Conservation (phyloP, 2,888 invertebrate species). For the Mythimna pallens region DNA sequence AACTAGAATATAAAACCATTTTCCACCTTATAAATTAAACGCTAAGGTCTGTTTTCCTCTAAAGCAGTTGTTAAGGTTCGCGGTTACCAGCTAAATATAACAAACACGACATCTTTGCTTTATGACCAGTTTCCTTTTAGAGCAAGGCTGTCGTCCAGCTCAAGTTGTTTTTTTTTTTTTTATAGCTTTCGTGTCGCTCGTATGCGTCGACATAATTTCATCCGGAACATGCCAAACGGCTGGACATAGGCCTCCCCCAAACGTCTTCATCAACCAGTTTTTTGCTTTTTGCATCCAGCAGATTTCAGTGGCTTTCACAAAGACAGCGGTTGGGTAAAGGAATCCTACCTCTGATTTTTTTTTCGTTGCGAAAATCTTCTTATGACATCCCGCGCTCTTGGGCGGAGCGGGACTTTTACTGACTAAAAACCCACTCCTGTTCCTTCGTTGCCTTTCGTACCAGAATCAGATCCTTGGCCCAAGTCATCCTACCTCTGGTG, state of each 20-base stretch:
- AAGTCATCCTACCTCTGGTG: no score
- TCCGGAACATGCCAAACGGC: background rate
- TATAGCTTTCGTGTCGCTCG: background rate
- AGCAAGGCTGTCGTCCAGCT: conserved; percentile 24
- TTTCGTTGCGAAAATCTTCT: no score
- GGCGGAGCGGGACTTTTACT: no score
- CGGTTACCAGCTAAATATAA: conserved; percentile 45
- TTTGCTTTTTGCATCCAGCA: background rate
- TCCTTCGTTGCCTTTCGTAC: no score
- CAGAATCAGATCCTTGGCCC: no score
- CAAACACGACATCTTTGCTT: conserved; percentile 51
- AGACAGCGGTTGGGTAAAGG: no score
- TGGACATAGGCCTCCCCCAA: background rate
- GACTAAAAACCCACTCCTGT: no score
- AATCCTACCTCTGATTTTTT: no score
- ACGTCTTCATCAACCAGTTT: background rate
- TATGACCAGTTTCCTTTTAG: conserved; percentile 64
- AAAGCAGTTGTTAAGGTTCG: background rate
- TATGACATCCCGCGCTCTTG: no score
- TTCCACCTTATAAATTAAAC: background rate
- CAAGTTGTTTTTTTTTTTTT: conserved; percentile 7
- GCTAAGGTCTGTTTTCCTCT: conserved; percentile 3
- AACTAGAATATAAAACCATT: background rate
- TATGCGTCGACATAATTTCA: background rate
- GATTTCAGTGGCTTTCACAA: background rate